Conservation (phyloP, 2,888 invertebrate species). For the Pseudanteris insignis region DNA sequence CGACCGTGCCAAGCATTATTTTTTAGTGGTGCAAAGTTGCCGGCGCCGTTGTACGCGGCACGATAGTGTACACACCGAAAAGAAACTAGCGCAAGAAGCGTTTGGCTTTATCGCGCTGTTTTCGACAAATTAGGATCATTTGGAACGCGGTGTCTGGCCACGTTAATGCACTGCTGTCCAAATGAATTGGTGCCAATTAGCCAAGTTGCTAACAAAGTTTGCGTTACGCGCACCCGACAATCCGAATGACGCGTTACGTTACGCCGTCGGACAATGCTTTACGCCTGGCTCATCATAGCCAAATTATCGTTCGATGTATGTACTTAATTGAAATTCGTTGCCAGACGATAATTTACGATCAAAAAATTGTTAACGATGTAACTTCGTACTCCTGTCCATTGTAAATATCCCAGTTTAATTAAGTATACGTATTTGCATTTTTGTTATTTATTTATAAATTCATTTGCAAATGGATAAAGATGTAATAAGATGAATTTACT, state of each 20-base stretch:
- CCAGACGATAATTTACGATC: too few relatives aligned
- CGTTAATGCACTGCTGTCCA: constrained; percentile 46
- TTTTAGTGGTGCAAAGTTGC: constrained; percentile 7
- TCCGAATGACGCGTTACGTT: constrained; percentile 6
- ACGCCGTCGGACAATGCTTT: constrained; percentile 12
- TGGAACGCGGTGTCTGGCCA: constrained; percentile 47
- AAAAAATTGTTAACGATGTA: too few relatives aligned
- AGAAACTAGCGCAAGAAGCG: constrained; percentile 47
- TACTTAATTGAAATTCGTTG: constrained; percentile 2
- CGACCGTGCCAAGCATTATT: constrained; percentile 16
- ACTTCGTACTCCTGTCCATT: too few relatives aligned
- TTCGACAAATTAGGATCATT: constrained; percentile 56
- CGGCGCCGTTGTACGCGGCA: neutral
- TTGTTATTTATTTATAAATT: too few relatives aligned
- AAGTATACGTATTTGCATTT: too few relatives aligned
- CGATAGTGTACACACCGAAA: constrained; percentile 3
- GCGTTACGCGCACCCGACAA: constrained; percentile 16
- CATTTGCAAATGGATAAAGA: too few relatives aligned
- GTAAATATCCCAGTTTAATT: too few relatives aligned
- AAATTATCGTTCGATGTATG: constrained; percentile 9
- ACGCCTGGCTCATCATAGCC: constrained; percentile 6
- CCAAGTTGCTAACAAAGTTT: constrained; percentile 40
- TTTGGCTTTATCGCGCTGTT: constrained; percentile 53
- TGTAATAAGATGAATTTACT: too few relatives aligned
- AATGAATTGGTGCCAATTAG: constrained; percentile 42